phyloP scores from a whole-genome alignment of 2,888 invertebrate genomes.

The Drosophila pseudotakahashii region DNA sequence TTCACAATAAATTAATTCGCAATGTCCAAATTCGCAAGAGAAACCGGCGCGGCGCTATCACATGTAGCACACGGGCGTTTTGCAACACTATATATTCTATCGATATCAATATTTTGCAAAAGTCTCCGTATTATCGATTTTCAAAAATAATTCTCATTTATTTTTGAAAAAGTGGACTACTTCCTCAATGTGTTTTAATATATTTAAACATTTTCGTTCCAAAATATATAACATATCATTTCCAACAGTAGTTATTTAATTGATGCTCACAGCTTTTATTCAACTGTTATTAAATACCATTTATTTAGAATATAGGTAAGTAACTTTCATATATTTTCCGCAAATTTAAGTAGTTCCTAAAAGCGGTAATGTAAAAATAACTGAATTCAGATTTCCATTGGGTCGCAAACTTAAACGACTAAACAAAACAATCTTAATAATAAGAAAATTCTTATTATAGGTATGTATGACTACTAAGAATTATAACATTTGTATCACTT shows the following conservation, averaged over 20 bases:
- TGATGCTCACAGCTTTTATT: neutral
- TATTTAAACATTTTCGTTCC: too few species aligned
- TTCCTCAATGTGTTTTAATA: too few species aligned
- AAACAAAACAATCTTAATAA: constrained; percentile 5
- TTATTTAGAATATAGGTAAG: too few species aligned
- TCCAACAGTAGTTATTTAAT: too few species aligned
- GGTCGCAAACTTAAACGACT: neutral
- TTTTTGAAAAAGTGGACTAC: neutral
- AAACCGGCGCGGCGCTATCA: constrained; percentile 31
- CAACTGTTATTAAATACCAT: neutral
- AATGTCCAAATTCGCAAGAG: constrained; percentile 24
- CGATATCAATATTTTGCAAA: neutral
- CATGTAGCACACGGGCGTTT: constrained; percentile 4
- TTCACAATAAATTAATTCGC: constrained; percentile 16
- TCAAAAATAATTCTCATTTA: neutral
- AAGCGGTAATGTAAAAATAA: too few species aligned
- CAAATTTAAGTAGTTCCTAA: too few species aligned
- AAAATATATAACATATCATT: too few species aligned
- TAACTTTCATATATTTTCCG: too few species aligned
- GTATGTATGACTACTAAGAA: neutral
- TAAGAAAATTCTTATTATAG: neutral
- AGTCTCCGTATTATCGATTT: neutral
- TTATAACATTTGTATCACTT: constrained; percentile 6
- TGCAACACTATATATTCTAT: neutral
- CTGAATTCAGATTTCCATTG: neutral